A percentile compares a stretch with the other conserved stretches of the same genome.
phyloP scores from a whole-genome alignment of 1,140 invertebrate species.

The Anadara kagoshimensis region DNA sequence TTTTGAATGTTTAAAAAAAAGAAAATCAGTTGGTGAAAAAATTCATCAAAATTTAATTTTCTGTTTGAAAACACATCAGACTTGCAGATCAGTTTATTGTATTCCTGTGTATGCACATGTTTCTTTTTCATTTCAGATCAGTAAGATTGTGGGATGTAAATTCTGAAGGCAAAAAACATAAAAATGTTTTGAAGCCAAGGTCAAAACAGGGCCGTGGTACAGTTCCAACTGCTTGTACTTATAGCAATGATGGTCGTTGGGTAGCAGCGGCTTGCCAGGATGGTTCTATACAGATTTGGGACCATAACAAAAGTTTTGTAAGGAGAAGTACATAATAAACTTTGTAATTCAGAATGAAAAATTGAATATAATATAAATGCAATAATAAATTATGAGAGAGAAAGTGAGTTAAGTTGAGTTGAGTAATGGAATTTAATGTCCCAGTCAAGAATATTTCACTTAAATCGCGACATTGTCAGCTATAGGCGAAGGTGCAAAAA shows the following conservation, averaged over 20 bases:
- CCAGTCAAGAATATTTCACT: too few relatives aligned
- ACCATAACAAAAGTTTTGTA: slow-evolving; percentile 84
- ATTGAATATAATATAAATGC: too few relatives aligned
- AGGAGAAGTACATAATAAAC: too few relatives aligned
- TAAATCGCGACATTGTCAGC: too few relatives aligned
- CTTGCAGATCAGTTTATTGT: background rate
- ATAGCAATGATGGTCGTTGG: slow-evolving; percentile 85
- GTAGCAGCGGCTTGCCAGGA: slow-evolving; percentile 94
- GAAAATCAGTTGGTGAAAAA: too few relatives aligned
- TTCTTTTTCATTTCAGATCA: slow-evolving; percentile 77
- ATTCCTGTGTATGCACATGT: background rate
- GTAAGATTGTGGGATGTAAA: slow-evolving; percentile 91
- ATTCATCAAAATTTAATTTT: background rate
- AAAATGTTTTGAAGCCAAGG: slow-evolving; percentile 91
- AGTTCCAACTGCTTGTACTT: slow-evolving; percentile 83
- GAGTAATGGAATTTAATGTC: too few relatives aligned
- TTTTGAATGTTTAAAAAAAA: too few relatives aligned
- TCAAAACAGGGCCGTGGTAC: slow-evolving; percentile 91
- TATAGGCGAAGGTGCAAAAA: too few relatives aligned
- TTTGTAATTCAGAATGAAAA: too few relatives aligned
- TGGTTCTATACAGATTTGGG: slow-evolving; percentile 99
- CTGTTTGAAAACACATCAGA: background rate
- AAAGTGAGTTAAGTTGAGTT: too few relatives aligned
- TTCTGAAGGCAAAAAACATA: slow-evolving; percentile 83
- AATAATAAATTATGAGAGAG: too few relatives aligned